Percentiles rank a stretch among this genome's conserved stretches.
These are phyloP conservation scores for Beris chalybata DNA, from an alignment of 2,888 invertebrate genomes.

Conservation along the genomic window DNA sequence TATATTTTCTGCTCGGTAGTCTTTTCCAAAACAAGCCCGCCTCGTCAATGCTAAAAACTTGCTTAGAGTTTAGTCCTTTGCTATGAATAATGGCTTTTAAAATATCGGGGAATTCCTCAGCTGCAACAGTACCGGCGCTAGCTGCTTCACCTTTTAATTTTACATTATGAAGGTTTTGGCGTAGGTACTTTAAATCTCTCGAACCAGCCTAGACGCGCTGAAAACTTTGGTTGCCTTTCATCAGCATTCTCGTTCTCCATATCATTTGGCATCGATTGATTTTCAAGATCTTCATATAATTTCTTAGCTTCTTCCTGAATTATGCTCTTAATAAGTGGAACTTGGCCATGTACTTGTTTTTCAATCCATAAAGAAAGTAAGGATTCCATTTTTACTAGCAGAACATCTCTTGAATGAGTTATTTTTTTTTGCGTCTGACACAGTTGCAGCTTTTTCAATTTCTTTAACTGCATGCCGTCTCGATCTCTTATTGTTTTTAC, in stretches of 20 bases:
- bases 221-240: slow-evolving; percentile 14
- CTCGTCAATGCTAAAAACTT: slow-evolving; percentile 10
- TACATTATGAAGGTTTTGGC: slow-evolving; percentile 7
- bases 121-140: too few species aligned
- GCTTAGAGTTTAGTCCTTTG: slow-evolving; percentile 9
- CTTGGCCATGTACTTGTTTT: too few species aligned
- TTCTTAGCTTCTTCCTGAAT: slow-evolving; percentile 1
- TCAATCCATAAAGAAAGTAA: too few species aligned
- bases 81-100: slow-evolving; percentile 19
- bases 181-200: slow-evolving; percentile 22
- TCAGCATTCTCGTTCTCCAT: slow-evolving; percentile 18
- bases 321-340: neutral
- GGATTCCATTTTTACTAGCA: too few species aligned
- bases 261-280: slow-evolving; percentile 13
- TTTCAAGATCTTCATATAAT: slow-evolving; percentile 1
- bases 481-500: neutral
- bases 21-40: neutral
- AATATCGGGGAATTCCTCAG: neutral
- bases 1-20: slow-evolving; percentile 11
- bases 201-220: slow-evolving; percentile 3
- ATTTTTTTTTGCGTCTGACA: neutral
- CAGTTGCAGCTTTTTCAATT: neutral
- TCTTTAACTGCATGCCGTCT: neutral
- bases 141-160: slow-evolving; percentile 2
- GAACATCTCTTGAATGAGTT: too few species aligned